Conservation (phyloP, 1,140 invertebrate genomes). For the Camponotus floridanus region DNA sequence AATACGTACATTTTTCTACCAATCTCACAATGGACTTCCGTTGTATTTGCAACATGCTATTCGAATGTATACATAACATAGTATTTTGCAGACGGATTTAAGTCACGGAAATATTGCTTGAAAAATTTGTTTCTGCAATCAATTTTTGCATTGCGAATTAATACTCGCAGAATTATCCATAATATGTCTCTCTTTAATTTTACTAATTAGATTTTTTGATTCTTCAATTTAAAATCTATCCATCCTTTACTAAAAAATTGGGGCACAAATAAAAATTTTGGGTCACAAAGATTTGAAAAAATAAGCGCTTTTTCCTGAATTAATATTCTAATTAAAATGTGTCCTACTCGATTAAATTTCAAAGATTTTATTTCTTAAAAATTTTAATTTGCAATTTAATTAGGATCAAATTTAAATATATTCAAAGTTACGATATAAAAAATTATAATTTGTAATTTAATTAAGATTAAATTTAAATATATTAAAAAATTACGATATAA, state of each 20-base stretch:
- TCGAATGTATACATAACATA: background rate
- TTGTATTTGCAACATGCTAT: background rate
- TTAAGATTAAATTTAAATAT: background rate
- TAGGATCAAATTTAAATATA: background rate
- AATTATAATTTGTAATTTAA: background rate
- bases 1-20: conserved; percentile 17
- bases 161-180: background rate
- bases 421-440: background rate
- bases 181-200: conserved; percentile 1
- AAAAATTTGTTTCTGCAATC: background rate
- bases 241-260: background rate
- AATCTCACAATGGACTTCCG: background rate
- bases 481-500: background rate
- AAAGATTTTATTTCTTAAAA: background rate
- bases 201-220: background rate
- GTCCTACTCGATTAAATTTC: background rate
- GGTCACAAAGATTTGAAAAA: background rate
- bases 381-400: background rate
- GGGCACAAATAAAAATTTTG: background rate
- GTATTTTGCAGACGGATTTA: background rate
- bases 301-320: background rate
- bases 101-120: background rate
- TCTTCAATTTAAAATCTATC: background rate
- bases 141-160: background rate
- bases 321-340: background rate